A percentile compares a stretch with the other conserved stretches of the same genome.
These are phyloP conservation scores for Drosophila ercepeae DNA, from an alignment of 1,140 invertebrate genomes.

Conservation along the genomic window DNA sequence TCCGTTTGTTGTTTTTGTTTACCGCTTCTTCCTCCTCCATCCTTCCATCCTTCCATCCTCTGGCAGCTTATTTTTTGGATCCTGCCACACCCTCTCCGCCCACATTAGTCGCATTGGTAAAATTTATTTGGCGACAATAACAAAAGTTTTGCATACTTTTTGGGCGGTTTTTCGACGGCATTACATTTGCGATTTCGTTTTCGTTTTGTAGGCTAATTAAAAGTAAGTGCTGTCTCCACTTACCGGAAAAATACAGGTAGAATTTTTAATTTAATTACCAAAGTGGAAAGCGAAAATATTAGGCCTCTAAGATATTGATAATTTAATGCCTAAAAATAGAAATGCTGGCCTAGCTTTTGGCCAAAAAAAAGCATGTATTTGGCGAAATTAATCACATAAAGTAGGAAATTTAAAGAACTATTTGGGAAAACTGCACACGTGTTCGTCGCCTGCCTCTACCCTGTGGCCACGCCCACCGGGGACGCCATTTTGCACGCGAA, in stretches of 20 bases:
- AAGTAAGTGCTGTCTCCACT: conserved; percentile 63
- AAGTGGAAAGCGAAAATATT: background rate
- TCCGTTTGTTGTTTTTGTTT: conserved; percentile 49
- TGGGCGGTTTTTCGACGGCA: conserved; percentile 47
- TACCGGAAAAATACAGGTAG: conserved; percentile 16
- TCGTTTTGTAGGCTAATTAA: conserved; percentile 76
- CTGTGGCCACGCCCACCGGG: conserved; percentile 25
- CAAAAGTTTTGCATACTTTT: conserved; percentile 76
- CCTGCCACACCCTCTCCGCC: conserved; percentile 22
- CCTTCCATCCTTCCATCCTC: background rate
- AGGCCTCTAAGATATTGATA: background rate
- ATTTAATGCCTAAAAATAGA: background rate
- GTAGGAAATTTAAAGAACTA: conserved; percentile 49
- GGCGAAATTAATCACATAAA: conserved; percentile 54
- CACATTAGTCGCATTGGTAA: conserved; percentile 50
- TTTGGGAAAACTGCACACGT: conserved; percentile 59
- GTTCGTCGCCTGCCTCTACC: conserved; percentile 12
- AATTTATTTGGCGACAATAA: conserved; percentile 80
- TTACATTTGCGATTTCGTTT: conserved; percentile 60
- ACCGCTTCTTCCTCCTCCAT: background rate
- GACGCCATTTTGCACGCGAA: conserved; percentile 71
- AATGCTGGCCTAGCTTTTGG: conserved; percentile 6
- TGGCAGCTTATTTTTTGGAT: conserved; percentile 19
- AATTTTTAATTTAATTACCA: background rate
- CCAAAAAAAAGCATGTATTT: conserved; percentile 28